Evolutionary conservation across 1,140 invertebrate species (phyloP).

Genomic region (Doryteuthis pealeii): DNA sequence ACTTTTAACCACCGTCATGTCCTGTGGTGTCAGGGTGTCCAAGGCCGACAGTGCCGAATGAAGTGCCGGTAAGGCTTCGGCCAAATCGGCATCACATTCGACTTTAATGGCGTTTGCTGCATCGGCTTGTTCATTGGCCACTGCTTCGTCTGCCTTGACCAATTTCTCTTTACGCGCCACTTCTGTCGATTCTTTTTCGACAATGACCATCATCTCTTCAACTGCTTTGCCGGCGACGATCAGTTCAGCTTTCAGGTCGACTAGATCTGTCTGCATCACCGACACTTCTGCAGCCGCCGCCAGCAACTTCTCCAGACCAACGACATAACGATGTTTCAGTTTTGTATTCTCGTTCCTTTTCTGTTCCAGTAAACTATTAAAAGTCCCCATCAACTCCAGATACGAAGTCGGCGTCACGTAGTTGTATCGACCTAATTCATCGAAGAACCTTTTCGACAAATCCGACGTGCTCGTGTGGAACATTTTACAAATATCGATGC

Average conservation of each 20-base stretch:
- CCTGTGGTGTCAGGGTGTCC: constrained; percentile 58
- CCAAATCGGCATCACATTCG: constrained; percentile 60
- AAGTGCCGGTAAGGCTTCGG: constrained; percentile 58
- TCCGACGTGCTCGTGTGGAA: background rate
- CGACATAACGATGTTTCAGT: constrained; percentile 69
- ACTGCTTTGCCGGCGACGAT: constrained; percentile 59
- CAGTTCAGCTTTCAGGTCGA: constrained; percentile 84
- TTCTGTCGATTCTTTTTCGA: constrained; percentile 60
- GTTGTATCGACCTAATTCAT: constrained; percentile 64
- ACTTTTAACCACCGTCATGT: constrained; percentile 59
- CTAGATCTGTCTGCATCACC: constrained; percentile 75
- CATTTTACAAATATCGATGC: background rate
- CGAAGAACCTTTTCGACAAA: constrained; percentile 22
- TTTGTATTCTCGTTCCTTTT: constrained; percentile 70
- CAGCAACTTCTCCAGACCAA: constrained; percentile 61
- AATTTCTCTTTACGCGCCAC: constrained; percentile 49
- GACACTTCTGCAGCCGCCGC: constrained; percentile 65
- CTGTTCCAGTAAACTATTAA: constrained; percentile 66
- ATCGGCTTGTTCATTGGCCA: constrained; percentile 60
- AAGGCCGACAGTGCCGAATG: constrained; percentile 59
- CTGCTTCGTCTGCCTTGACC: constrained; percentile 60
- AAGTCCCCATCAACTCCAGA: constrained; percentile 42
- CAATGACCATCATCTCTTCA: constrained; percentile 58
- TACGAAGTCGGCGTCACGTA: constrained; percentile 52
- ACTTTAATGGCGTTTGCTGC: constrained; percentile 59